A percentile compares a stretch with the other conserved stretches of the same genome.
Conservation (phyloP, 2,797 vertebrate species). For the Schizothorax lantsangensis region DNA sequence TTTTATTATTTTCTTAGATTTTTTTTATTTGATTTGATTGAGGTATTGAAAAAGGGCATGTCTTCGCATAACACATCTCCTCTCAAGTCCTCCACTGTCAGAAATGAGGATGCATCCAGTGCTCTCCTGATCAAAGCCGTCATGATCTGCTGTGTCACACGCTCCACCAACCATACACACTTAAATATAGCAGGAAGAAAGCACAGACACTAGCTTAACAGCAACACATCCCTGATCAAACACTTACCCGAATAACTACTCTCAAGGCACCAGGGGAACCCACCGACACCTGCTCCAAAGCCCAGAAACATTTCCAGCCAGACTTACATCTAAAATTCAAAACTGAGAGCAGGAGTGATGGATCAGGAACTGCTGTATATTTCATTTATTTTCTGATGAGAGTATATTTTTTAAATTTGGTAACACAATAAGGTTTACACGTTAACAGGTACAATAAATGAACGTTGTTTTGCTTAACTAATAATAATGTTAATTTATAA, state of each 20-base stretch:
- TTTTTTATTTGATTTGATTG: neutral
- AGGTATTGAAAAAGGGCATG: neutral
- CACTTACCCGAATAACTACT: neutral
- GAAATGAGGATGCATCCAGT: neutral
- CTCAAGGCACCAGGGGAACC: neutral
- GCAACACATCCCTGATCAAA: conserved; percentile 3
- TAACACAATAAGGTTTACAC: neutral
- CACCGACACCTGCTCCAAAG: neutral
- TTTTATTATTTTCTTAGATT: neutral
- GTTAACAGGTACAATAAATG: neutral
- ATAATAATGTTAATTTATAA: neutral
- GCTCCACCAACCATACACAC: neutral
- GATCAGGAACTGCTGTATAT: neutral
- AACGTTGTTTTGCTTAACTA: neutral
- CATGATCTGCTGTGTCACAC: neutral
- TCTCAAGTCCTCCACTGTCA: neutral
- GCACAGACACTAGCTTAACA: conserved; percentile 4
- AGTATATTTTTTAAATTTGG: neutral
- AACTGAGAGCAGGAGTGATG: neutral
- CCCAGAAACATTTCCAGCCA: neutral
- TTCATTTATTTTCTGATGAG: neutral
- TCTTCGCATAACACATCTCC: neutral
- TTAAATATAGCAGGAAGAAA: neutral
- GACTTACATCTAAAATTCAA: neutral
- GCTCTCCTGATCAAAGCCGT: conserved; percentile 6